These are phyloP conservation scores for Clarias macrocephalus DNA, from an alignment of 2,113 vertebrate species.

Conservation along the genomic window DNA sequence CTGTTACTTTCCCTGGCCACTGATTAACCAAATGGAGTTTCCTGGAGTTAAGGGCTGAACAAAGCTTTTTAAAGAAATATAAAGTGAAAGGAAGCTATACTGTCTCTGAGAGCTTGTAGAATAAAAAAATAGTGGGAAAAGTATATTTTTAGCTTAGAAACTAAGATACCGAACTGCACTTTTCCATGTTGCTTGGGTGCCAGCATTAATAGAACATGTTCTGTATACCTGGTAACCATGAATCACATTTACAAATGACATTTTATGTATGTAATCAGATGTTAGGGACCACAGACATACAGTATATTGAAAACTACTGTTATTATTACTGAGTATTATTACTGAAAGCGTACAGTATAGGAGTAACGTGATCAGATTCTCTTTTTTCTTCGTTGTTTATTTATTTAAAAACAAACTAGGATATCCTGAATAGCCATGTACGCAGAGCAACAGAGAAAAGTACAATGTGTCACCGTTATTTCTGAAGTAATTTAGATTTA, in stretches of 20 bases:
- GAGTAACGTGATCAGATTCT: too few relatives aligned
- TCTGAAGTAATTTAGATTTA: too few relatives aligned
- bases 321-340: too few relatives aligned
- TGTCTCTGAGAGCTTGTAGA: background rate
- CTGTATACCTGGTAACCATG: background rate
- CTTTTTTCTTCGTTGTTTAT: too few relatives aligned
- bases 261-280: too few relatives aligned
- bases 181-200: background rate
- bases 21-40: slow-evolving; percentile 58
- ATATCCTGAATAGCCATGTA: too few relatives aligned
- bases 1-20: slow-evolving; percentile 55
- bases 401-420: too few relatives aligned
- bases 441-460: background rate
- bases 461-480: too few relatives aligned
- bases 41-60: background rate
- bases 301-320: too few relatives aligned
- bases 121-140: background rate
- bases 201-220: background rate
- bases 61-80: background rate
- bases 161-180: background rate
- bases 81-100: background rate
- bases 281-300: background rate
- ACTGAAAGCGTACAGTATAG: too few relatives aligned
- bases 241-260: background rate
- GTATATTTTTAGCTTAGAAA: background rate